Evolutionary conservation across 1,140 invertebrate species (phyloP).

Genomic region (Palaemon carinicauda): DNA sequence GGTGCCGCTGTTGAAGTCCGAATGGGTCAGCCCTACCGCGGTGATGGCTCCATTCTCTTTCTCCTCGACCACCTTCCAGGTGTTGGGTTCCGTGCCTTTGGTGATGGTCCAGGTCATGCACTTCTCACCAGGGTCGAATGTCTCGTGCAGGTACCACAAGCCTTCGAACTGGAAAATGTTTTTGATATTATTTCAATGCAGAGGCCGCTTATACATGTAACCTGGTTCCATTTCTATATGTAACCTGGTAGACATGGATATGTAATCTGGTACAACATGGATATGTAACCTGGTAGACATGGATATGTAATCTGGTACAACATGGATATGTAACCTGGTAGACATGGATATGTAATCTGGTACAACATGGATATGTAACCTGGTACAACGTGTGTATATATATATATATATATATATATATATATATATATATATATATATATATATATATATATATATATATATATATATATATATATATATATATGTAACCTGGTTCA

Average conservation of each 20-base stretch:
- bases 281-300: neutral
- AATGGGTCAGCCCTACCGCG: conserved; percentile 17
- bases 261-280: no score
- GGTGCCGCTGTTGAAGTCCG: conserved; percentile 75
- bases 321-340: no score
- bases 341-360: neutral
- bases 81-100: conserved; percentile 67
- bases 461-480: no score
- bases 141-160: conserved; percentile 84
- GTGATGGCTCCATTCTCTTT: conserved; percentile 73
- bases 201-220: no score
- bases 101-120: conserved; percentile 84
- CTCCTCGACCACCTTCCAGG: conserved; percentile 76
- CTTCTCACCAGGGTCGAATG: conserved; percentile 79
- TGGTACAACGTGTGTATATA: no score
- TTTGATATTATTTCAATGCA: neutral
- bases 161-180: conserved; percentile 74
- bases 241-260: neutral
- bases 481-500: no score
- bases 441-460: no score
- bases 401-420: no score
- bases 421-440: no score
- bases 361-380: no score
- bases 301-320: neutral
- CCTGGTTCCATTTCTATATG: no score